These are phyloP conservation scores for Rhynchotus rufescens DNA, from an alignment of 2,797 vertebrate species.

Conservation along the genomic window DNA sequence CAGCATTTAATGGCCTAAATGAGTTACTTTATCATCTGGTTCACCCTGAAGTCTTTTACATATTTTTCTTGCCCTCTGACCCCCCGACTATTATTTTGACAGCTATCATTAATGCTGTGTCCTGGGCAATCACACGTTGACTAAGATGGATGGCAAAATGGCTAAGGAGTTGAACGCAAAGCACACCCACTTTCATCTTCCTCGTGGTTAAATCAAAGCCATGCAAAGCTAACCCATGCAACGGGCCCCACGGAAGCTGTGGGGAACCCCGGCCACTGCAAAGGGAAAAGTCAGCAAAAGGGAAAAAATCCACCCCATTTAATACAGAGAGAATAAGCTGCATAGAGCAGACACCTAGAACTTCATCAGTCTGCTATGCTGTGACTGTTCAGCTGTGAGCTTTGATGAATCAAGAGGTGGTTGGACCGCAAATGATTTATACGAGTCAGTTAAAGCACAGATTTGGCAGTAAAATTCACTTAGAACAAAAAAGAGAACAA, in stretches of 20 bases:
- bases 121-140: constrained; percentile 81
- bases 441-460: neutral
- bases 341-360: constrained; percentile 54
- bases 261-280: constrained; percentile 78
- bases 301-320: constrained; percentile 16
- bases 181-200: constrained; percentile 82
- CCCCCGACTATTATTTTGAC: constrained; percentile 85
- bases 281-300: neutral
- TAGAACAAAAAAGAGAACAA: neutral
- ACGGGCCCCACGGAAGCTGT: constrained; percentile 80
- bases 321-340: constrained; percentile 62
- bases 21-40: constrained; percentile 84
- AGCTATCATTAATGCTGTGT: constrained; percentile 82
- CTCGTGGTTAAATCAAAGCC: constrained; percentile 87
- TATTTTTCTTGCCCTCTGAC: constrained; percentile 89
- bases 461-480: constrained; percentile 33
- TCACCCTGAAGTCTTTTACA: constrained; percentile 86
- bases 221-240: constrained; percentile 80
- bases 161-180: constrained; percentile 81
- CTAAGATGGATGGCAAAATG: constrained; percentile 85
- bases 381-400: constrained; percentile 44
- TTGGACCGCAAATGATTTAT: constrained; percentile 52
- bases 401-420: constrained; percentile 52
- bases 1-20: constrained; percentile 84
- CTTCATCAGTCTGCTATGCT: constrained; percentile 53